Evolutionary conservation across 1,140 invertebrate species (phyloP), one percentile per base, ranked within the genome.

Genomic region (Ganaspis sp.): DNA sequence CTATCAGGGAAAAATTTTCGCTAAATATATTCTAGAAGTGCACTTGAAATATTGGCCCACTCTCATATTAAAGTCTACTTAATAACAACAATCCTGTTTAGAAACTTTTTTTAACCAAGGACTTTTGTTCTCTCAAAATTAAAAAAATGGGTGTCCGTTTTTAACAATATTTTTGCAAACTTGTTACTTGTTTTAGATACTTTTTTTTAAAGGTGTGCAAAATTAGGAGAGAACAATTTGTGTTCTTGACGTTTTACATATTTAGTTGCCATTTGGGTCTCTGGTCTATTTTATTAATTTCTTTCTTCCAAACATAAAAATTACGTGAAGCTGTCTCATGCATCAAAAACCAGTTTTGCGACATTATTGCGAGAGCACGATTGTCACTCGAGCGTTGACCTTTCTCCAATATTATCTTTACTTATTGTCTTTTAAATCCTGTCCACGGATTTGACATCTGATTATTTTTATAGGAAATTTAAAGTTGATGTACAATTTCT

Each of bases 21-120:
- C 58, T 64, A 64, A 64, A 64, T 64, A 64, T 64, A 64, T 64
- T 64, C 58, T 64, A 26, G 45, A 49, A 49, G 58, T 64, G 23
- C 58, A 64, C 58, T 64, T 29, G 23, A 64, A 64, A 64, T 17
- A 49, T 64, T 64, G 58, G 58, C 58, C 58, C 58, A 64, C 58
- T 49, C n/a, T 49, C 17, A 49, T 49, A 49, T 49, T 49, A 64
- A 64, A 64, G 26, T 64, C 58, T 64, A 29, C 58, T 34, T 49
- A 49, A n/a, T n/a, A n/a, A n/a, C n/a, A 45, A 58, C 54, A 26
- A 11, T 58, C 11, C 12, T 64, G 12, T 26, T 29, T n/a, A 64
- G 23, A 64, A 64, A 29, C 11, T 34, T 29, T 4, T n/a, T 12
- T 29, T 29, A 49, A 5, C 17, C 3, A 49, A 49, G 15, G n/a